Conservation (phyloP, 2,888 invertebrate genomes). For the Odontomyia ornata region DNA sequence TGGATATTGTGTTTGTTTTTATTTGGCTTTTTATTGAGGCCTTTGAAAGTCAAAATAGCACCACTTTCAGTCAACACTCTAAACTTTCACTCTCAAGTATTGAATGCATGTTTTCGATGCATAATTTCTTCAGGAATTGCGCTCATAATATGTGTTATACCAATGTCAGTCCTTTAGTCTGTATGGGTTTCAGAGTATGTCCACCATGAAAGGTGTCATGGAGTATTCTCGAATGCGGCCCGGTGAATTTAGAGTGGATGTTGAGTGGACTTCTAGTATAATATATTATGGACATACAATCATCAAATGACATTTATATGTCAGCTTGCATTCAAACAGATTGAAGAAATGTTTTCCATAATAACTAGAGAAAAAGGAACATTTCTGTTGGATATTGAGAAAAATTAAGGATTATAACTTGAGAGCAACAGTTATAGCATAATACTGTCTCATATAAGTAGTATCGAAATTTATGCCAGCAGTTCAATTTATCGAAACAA, state of each 20-base stretch:
- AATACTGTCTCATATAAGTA: too few relatives aligned
- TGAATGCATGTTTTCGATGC: not conserved
- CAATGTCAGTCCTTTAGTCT: slow-evolving; percentile 31
- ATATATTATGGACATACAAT: too few relatives aligned
- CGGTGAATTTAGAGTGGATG: slow-evolving; percentile 46
- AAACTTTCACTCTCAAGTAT: not conserved
- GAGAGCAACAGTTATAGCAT: too few relatives aligned
- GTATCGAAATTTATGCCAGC: too few relatives aligned
- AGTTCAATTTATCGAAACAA: too few relatives aligned
- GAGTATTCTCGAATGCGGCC: slow-evolving; percentile 49
- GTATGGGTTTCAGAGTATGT: slow-evolving; percentile 23
- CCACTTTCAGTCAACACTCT: too few relatives aligned
- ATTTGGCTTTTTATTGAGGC: too few relatives aligned
- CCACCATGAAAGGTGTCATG: slow-evolving; percentile 47
- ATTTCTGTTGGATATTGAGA: too few relatives aligned
- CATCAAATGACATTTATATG: slow-evolving; percentile 40
- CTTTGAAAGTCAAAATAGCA: too few relatives aligned
- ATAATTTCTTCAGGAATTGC: not conserved
- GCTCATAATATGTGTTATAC: not conserved
- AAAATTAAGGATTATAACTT: too few relatives aligned
- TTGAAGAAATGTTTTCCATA: slow-evolving; percentile 8
- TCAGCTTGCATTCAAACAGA: not conserved
- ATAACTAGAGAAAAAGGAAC: too few relatives aligned
- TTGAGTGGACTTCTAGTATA: slow-evolving; percentile 41
- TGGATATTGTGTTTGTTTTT: too few relatives aligned